Conservation (phyloP, 2,113 vertebrate genomes). For the Puma concolor region DNA sequence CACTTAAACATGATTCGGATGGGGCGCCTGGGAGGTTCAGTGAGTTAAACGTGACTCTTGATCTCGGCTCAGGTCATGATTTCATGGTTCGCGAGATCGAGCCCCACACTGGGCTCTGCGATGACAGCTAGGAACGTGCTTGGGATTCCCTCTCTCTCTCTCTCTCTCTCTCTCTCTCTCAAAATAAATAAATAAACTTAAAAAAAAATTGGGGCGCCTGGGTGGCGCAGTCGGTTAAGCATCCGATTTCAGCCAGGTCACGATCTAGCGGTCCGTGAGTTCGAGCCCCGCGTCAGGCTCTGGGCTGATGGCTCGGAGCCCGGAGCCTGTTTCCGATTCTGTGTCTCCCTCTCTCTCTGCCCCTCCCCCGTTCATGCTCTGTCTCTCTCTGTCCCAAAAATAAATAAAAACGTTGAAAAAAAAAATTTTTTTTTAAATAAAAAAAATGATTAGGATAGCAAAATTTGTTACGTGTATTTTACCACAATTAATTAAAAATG, state of each 20-base stretch:
- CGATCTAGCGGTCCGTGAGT: no score
- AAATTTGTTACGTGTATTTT: background rate
- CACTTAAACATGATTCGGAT: background rate
- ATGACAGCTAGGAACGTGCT: background rate
- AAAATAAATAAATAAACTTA: background rate
- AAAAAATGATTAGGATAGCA: background rate
- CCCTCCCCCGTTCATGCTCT: no score
- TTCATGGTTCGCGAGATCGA: background rate
- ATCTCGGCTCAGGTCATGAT: background rate
- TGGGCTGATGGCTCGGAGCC: no score
- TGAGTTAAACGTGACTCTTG: background rate
- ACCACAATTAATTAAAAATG: background rate
- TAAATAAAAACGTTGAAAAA: no score
- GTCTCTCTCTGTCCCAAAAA: no score
- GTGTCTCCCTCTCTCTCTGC: no score
- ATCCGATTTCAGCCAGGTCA: no score
- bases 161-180: background rate
- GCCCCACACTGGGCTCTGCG: fast-evolving
- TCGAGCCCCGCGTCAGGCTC: no score
- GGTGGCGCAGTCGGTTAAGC: no score
- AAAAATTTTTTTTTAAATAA: no score
- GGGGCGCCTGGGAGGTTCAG: background rate
- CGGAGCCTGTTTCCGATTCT: no score
- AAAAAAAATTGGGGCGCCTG: background rate
- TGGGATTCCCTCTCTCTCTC: background rate